These are phyloP conservation scores for Gonocerus acuteangulatus DNA, from an alignment of 2,888 invertebrate species.

Conservation along the genomic window DNA sequence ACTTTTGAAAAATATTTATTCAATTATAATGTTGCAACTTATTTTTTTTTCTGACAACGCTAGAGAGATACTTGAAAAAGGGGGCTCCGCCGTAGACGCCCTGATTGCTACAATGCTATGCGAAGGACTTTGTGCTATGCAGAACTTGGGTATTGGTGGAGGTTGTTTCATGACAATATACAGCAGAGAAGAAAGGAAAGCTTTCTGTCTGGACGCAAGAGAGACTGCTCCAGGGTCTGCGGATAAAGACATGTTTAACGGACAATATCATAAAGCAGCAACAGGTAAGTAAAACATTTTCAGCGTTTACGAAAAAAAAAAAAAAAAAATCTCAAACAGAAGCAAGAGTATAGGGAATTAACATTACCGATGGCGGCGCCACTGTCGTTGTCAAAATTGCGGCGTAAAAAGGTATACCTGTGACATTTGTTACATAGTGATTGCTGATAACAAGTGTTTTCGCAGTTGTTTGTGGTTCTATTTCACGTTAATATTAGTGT, in stretches of 20 bases:
- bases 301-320: too few species aligned
- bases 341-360: too few species aligned
- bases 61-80: slow-evolving; percentile 40
- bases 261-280: slow-evolving; percentile 41
- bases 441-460: too few species aligned
- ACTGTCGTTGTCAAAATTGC: too few species aligned
- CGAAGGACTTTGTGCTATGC: slow-evolving; percentile 43
- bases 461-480: too few species aligned
- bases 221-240: slow-evolving; percentile 64
- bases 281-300: slow-evolving; percentile 24
- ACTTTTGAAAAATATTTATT: background rate
- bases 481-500: too few species aligned
- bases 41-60: too few species aligned
- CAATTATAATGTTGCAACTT: too few species aligned
- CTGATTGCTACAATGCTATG: slow-evolving; percentile 44
- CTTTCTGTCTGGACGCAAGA: slow-evolving; percentile 61
- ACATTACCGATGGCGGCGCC: too few species aligned
- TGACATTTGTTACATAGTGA: too few species aligned
- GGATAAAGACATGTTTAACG: slow-evolving; percentile 53
- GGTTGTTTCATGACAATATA: slow-evolving; percentile 74
- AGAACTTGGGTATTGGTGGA: slow-evolving; percentile 53
- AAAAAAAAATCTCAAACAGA: too few species aligned
- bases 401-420: too few species aligned
- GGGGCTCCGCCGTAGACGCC: slow-evolving; percentile 45
- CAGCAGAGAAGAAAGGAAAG: slow-evolving; percentile 51